These are phyloP conservation scores for Antheraea mylitta DNA, from an alignment of 1,140 invertebrate genomes.

Conservation along the genomic window DNA sequence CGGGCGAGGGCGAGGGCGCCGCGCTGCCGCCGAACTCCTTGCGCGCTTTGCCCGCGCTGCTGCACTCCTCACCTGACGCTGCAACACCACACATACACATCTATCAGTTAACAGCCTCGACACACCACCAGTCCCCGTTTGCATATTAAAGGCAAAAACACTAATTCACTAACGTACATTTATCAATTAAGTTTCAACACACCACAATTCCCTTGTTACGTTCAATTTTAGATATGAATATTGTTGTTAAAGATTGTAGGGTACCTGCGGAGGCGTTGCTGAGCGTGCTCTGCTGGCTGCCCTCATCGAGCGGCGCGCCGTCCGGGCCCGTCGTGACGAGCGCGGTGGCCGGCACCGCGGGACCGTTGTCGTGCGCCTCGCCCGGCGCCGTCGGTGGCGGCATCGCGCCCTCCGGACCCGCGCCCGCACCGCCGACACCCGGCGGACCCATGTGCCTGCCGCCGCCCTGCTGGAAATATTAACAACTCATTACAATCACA, in stretches of 20 bases:
- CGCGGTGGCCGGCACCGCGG: slow-evolving; percentile 86
- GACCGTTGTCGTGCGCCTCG: slow-evolving; percentile 81
- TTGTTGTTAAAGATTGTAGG: no score
- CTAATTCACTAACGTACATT: no score
- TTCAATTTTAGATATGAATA: no score
- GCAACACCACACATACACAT: slow-evolving; percentile 27
- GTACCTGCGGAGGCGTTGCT: slow-evolving; percentile 94
- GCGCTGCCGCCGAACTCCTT: slow-evolving; percentile 81
- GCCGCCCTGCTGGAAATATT: slow-evolving; percentile 33
- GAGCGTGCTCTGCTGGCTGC: slow-evolving; percentile 93
- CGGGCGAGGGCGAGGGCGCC: slow-evolving; percentile 83
- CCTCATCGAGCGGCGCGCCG: slow-evolving; percentile 92
- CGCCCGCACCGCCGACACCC: slow-evolving; percentile 30
- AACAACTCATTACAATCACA: not conserved
- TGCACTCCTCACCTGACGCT: slow-evolving; percentile 92
- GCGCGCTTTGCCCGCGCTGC: slow-evolving; percentile 82
- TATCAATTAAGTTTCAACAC: no score
- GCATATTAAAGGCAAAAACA: not conserved
- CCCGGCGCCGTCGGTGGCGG: slow-evolving; percentile 81
- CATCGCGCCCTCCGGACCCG: slow-evolving; percentile 44
- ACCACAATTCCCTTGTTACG: no score
- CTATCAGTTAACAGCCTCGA: not conserved
- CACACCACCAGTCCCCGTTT: no score
- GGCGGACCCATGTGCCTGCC: slow-evolving; percentile 67
- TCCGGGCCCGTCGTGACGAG: slow-evolving; percentile 93